phyloP scores from a whole-genome alignment of 2,888 invertebrate genomes.

The Rhodophaea formosa region DNA sequence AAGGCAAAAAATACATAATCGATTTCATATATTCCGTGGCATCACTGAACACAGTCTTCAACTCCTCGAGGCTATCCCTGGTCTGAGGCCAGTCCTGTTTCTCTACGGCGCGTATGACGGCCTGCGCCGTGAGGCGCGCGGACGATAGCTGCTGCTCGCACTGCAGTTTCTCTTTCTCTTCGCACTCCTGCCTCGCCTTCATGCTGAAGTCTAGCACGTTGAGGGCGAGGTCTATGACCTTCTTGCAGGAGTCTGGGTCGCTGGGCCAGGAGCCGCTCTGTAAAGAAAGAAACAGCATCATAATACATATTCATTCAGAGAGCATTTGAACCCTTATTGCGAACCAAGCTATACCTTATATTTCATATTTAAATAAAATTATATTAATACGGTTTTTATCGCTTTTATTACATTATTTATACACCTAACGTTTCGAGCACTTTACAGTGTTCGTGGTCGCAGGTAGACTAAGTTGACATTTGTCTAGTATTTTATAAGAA shows the following conservation, averaged over 20 bases:
- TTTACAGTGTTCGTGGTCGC: no score
- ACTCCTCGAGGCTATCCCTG: slow-evolving; percentile 46
- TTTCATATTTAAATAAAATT: no score
- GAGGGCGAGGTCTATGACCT: slow-evolving; percentile 82
- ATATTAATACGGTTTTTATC: no score
- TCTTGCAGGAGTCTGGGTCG: slow-evolving; percentile 79
- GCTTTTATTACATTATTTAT: no score
- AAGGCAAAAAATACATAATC: slow-evolving; percentile 43
- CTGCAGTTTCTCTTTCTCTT: slow-evolving; percentile 72
- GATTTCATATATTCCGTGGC: slow-evolving; percentile 74
- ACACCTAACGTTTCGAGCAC: no score
- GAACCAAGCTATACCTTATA: no score
- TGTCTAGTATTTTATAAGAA: no score
- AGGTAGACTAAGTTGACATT: no score
- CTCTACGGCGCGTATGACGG: slow-evolving; percentile 74
- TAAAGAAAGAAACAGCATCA: neutral
- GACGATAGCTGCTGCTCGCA: slow-evolving; percentile 81
- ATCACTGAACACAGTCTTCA: slow-evolving; percentile 50
- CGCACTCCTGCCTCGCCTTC: slow-evolving; percentile 71
- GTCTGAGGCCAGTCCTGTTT: slow-evolving; percentile 72
- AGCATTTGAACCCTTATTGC: no score
- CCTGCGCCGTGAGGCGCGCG: slow-evolving; percentile 79
- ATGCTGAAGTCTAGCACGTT: slow-evolving; percentile 81
- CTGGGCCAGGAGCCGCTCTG: slow-evolving; percentile 79
- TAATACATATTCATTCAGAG: no score